A percentile compares a stretch with the other conserved stretches of the same genome.
phyloP scores from a whole-genome alignment of 37 sponge, comb jelly and placozoan species.

The Spongilla lacustris region DNA sequence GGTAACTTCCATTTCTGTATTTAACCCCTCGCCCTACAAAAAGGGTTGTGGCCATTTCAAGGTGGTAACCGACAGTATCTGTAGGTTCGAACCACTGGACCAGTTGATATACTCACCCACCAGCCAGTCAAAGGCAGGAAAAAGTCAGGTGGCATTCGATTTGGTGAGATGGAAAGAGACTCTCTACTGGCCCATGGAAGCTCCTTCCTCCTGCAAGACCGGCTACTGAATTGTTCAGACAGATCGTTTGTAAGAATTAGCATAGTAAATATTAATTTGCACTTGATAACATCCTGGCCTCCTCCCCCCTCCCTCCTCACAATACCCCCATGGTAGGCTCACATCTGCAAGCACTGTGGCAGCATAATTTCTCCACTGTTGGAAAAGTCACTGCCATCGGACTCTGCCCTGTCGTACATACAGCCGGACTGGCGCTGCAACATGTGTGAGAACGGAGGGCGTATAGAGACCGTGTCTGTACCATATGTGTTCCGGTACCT shows the following conservation, averaged over 20 bases:
- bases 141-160: slow-evolving; percentile 87
- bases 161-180: slow-evolving; percentile 96
- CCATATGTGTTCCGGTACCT: slow-evolving; percentile 94
- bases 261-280: too few species aligned
- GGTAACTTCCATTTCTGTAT: slow-evolving; percentile 23
- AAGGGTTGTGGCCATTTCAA: background rate
- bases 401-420: slow-evolving; percentile 34
- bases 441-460: slow-evolving; percentile 59
- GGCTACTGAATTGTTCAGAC: slow-evolving; percentile 97
- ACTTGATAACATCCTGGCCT: too few species aligned
- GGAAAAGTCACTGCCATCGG: slow-evolving; percentile 36
- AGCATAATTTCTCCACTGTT: slow-evolving; percentile 79
- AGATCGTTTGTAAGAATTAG: slow-evolving; percentile 68
- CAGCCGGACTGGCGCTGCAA: slow-evolving; percentile 69
- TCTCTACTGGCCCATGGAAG: slow-evolving; percentile 93
- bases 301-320: background rate
- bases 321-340: slow-evolving; percentile 44
- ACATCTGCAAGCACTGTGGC: slow-evolving; percentile 88
- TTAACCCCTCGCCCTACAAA: background rate
- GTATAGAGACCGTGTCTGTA: slow-evolving; percentile 73
- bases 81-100: slow-evolving; percentile 96
- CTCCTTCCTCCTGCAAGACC: slow-evolving; percentile 92
- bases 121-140: slow-evolving; percentile 93
- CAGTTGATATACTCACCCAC: slow-evolving; percentile 92
- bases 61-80: background rate